A percentile compares a stretch with the other conserved stretches of the same genome.
phyloP scores from a whole-genome alignment of 2,797 vertebrate species.

The Sebastiscus albofasciatus region DNA sequence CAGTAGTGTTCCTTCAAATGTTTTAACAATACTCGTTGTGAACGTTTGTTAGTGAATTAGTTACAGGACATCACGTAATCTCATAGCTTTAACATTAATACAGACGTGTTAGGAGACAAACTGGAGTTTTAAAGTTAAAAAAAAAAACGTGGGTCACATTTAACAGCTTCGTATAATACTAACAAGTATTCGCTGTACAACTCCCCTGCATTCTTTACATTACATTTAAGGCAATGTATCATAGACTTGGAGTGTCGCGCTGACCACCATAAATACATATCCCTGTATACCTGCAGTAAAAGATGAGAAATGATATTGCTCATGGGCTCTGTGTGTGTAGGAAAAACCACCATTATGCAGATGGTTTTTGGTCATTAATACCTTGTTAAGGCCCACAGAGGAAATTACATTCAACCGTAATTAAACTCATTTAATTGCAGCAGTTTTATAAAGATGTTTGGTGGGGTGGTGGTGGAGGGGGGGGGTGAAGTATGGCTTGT shows the following conservation, averaged over 20 bases:
- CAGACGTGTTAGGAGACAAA: conserved; percentile 25
- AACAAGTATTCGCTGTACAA: conserved; percentile 38
- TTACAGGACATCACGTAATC: conserved; percentile 18
- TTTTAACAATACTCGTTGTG: background rate
- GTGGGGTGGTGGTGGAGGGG: background rate
- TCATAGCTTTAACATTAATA: conserved; percentile 17
- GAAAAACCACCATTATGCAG: conserved; percentile 45
- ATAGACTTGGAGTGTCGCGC: conserved; percentile 42
- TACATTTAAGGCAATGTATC: conserved; percentile 79
- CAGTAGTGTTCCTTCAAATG: conserved; percentile 6
- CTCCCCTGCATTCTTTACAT: conserved; percentile 40
- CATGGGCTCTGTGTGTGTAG: conserved; percentile 44
- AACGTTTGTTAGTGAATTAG: conserved; percentile 27
- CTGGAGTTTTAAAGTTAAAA: conserved; percentile 2
- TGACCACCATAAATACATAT: conserved; percentile 47
- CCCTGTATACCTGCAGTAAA: conserved; percentile 58
- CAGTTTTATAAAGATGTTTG: conserved; percentile 51
- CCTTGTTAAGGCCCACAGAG: conserved; percentile 77
- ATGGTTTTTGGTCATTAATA: conserved; percentile 77
- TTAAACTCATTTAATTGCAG: conserved; percentile 62
- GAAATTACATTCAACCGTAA: conserved; percentile 76
- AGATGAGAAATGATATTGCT: conserved; percentile 58
- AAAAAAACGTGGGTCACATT: conserved; percentile 22
- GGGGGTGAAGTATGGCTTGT: conserved; percentile 34
- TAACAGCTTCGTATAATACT: conserved; percentile 40